Conservation (phyloP, 2,888 invertebrate species). For the Acheta domesticus region DNA sequence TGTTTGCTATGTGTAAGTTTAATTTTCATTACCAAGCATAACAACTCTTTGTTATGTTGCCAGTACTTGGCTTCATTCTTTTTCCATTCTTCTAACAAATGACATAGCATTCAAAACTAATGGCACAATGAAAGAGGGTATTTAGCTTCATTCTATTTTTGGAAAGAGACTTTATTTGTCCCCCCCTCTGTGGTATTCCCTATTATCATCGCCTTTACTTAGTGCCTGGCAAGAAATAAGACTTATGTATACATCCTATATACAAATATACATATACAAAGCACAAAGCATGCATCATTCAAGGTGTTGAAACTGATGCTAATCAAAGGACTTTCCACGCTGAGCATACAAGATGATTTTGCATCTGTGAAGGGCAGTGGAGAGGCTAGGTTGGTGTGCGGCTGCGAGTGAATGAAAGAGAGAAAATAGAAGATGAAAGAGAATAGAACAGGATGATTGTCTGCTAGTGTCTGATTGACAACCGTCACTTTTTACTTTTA, state of each 20-base stretch:
- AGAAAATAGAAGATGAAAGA: not conserved
- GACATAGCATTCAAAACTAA: too few species aligned
- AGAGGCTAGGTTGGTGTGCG: too few species aligned
- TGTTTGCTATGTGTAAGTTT: not conserved
- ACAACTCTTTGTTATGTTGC: not conserved
- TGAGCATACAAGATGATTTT: not conserved
- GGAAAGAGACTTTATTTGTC: not conserved
- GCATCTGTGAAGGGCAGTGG: too few species aligned
- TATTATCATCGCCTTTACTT: slow-evolving; percentile 33
- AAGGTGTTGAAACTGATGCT: slow-evolving; percentile 11
- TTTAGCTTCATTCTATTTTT: slow-evolving; percentile 2
- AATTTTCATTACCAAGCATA: not conserved
- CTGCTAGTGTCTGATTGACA: not conserved
- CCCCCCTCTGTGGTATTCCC: slow-evolving; percentile 19
- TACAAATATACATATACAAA: slow-evolving; percentile 12
- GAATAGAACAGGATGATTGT: not conserved
- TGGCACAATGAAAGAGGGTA: not conserved
- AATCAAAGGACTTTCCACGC: slow-evolving; percentile 12
- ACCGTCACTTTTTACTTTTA: not conserved
- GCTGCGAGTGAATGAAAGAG: not conserved
- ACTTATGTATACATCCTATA: slow-evolving; percentile 26
- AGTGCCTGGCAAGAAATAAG: slow-evolving; percentile 35
- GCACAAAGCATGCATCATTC: not conserved
- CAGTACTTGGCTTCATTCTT: not conserved
- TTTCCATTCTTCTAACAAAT: not conserved